phyloP scores from a whole-genome alignment of 2,888 invertebrate genomes.

The Oscheius sp. region DNA sequence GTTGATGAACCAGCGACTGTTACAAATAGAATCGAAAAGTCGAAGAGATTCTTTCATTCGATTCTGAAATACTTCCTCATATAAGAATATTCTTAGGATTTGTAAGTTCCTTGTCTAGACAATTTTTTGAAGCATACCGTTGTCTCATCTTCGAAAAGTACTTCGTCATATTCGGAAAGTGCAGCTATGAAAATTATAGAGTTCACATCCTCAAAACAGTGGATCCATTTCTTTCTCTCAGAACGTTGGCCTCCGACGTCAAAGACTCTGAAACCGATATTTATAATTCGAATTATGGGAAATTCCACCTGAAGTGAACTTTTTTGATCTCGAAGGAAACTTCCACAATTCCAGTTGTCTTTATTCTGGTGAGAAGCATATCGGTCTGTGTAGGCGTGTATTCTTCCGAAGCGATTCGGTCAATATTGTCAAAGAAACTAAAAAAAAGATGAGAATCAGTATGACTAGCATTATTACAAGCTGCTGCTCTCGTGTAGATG shows the following conservation, averaged over 20 bases:
- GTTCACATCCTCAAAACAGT: conserved; percentile 68
- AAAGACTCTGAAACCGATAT: conserved; percentile 60
- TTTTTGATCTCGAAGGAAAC: conserved; percentile 57
- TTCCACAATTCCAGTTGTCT: conserved; percentile 63
- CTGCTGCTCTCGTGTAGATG: conserved; percentile 68
- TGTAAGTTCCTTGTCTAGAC: too few species aligned
- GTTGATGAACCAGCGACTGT: conserved; percentile 71
- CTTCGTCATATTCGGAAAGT: conserved; percentile 84
- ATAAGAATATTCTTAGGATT: neutral
- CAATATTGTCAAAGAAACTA: conserved; percentile 68
- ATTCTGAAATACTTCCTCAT: conserved; percentile 59
- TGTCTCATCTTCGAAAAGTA: conserved; percentile 98
- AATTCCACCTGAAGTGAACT: conserved; percentile 52
- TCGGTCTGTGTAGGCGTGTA: conserved; percentile 66
- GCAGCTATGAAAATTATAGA: conserved; percentile 99
- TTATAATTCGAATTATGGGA: neutral
- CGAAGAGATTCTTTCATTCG: conserved; percentile 72
- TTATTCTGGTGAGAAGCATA: conserved; percentile 67
- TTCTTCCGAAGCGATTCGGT: conserved; percentile 57
- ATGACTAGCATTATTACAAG: conserved; percentile 47
- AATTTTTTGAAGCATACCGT: conserved; percentile 81
- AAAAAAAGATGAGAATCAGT: conserved; percentile 27
- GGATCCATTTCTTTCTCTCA: conserved; percentile 70
- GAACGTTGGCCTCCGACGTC: conserved; percentile 70
- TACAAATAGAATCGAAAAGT: conserved; percentile 72